Conservation (phyloP, 2,113 vertebrate genomes). For the Tamias sibiricus region DNA sequence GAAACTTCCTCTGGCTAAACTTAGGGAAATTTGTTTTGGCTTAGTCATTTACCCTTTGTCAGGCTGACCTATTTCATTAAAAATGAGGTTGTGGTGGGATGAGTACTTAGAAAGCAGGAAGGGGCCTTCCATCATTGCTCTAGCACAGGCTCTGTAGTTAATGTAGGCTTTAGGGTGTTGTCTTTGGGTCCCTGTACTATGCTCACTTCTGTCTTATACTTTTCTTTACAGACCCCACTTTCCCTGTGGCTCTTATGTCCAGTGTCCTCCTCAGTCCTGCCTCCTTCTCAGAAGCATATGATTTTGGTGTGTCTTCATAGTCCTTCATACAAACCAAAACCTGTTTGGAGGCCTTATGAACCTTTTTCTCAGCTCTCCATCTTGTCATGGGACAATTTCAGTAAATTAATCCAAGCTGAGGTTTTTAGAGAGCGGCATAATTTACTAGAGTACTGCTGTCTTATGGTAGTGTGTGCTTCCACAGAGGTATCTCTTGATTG, state of each 20-base stretch:
- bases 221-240: conserved; percentile 55
- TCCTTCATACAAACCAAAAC: background rate
- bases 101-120: conserved; percentile 73
- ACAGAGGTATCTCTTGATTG: conserved; percentile 2
- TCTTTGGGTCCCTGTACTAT: background rate
- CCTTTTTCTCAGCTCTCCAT: background rate
- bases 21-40: conserved; percentile 71
- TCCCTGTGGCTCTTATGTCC: conserved; percentile 23
- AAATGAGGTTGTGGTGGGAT: conserved; percentile 63
- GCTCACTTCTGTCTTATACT: conserved; percentile 38
- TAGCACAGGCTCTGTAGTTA: conserved; percentile 54
- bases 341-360: background rate
- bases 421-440: background rate
- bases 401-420: background rate
- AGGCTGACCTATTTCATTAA: conserved; percentile 77
- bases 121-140: conserved; percentile 38
- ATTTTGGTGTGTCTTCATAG: background rate
- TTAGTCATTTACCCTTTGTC: conserved; percentile 74
- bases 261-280: background rate
- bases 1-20: conserved; percentile 74
- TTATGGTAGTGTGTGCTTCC: background rate
- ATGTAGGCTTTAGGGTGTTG: background rate
- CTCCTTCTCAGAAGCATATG: background rate
- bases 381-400: background rate
- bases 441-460: background rate